Evolutionary conservation across 2,888 invertebrate species (phyloP).

Genomic region (Elegia similella): DNA sequence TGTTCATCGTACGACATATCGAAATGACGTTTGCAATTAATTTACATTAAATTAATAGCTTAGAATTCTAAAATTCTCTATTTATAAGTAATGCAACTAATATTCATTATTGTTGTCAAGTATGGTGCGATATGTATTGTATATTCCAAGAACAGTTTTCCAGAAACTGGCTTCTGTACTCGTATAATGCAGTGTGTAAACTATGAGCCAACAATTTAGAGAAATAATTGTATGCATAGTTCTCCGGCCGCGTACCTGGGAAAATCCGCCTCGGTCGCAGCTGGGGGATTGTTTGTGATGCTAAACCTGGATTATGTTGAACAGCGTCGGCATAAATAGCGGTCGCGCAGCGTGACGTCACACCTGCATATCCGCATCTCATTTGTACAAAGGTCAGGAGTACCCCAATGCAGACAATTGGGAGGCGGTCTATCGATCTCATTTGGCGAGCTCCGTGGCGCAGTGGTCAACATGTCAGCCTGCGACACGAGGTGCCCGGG

Average conservation of each 20-base stretch:
- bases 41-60: not conserved
- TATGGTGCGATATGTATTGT: not conserved
- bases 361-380: constrained; percentile 30
- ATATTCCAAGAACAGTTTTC: not conserved
- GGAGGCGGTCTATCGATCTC: constrained; percentile 22
- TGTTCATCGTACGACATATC: not conserved
- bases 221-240: constrained; percentile 3
- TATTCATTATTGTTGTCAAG: not conserved
- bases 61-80: no score
- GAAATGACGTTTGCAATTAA: not conserved
- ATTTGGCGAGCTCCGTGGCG: no score
- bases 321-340: constrained; percentile 1
- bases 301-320: constrained; percentile 19
- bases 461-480: no score
- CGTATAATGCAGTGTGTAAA: not conserved
- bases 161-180: not conserved
- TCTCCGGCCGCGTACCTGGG: constrained; percentile 9
- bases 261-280: constrained; percentile 7
- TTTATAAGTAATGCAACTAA: no score
- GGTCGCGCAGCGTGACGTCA: constrained; percentile 3
- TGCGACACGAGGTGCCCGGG: no score
- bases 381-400: constrained; percentile 42
- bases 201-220: not conserved
- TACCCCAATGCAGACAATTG: constrained; percentile 23
- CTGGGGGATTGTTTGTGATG: constrained; percentile 10